Evolutionary conservation across 2,888 invertebrate species (phyloP).

Genomic region (Hirtodrosophila alboralis): DNA sequence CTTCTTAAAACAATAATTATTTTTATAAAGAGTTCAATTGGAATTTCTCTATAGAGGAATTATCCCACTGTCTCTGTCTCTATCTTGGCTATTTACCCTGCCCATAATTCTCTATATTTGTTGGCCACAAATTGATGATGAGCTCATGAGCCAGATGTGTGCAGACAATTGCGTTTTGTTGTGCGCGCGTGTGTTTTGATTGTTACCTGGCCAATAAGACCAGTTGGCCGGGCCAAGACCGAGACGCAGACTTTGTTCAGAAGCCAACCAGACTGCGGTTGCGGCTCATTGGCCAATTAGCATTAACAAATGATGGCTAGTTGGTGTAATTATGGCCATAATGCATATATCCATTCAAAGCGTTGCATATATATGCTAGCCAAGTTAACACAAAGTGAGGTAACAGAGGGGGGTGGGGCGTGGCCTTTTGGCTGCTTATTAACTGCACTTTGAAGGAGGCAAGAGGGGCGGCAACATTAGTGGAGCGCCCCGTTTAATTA

Average conservation of each 20-base stretch:
- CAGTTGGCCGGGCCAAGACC: constrained; percentile 13
- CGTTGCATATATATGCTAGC: constrained; percentile 12
- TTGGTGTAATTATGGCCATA: constrained; percentile 76
- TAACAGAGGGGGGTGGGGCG: not conserved
- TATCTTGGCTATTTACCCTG: too few species aligned
- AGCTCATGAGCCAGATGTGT: constrained; percentile 28
- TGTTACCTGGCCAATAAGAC: constrained; percentile 24
- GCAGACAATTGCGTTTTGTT: constrained; percentile 41
- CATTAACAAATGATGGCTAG: constrained; percentile 79
- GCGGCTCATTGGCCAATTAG: constrained; percentile 75
- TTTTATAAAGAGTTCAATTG: too few species aligned
- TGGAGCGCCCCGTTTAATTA: constrained; percentile 51
- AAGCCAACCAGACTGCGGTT: not conserved
- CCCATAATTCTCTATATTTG: too few species aligned
- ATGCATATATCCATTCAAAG: constrained; percentile 74
- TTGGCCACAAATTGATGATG: constrained; percentile 41
- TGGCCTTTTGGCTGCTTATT: constrained; percentile 46
- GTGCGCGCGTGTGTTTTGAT: constrained; percentile 41
- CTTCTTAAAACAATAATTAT: too few species aligned
- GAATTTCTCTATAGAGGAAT: too few species aligned
- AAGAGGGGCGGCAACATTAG: constrained; percentile 14
- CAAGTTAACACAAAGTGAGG: too few species aligned
- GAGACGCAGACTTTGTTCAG: not conserved
- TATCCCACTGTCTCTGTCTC: too few species aligned
- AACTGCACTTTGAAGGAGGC: constrained; percentile 46